These are phyloP conservation scores for Tanypteryx hageni DNA, from an alignment of 2,888 invertebrate species.

Conservation along the genomic window DNA sequence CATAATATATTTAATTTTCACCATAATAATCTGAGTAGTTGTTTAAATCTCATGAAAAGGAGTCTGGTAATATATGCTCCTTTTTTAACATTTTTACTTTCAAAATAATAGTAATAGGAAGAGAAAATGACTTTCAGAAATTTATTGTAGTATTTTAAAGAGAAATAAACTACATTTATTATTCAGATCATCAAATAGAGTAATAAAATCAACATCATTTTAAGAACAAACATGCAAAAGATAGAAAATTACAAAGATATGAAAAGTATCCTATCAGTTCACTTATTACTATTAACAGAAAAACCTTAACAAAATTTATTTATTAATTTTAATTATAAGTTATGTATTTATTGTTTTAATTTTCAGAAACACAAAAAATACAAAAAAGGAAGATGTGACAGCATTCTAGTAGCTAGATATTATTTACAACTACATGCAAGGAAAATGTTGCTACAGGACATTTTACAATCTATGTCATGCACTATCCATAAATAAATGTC, in stretches of 20 bases:
- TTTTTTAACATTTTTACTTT: neutral
- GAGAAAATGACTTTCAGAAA: neutral
- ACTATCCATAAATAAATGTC: neutral
- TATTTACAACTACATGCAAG: conserved; percentile 29
- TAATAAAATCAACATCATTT: neutral
- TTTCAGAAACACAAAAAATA: neutral
- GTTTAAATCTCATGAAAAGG: neutral
- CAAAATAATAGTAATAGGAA: neutral
- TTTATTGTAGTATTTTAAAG: neutral
- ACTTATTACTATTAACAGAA: neutral
- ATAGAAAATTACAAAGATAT: neutral
- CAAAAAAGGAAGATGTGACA: neutral
- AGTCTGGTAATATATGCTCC: neutral
- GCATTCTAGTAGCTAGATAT: neutral
- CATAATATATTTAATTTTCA: neutral
- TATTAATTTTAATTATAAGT: neutral
- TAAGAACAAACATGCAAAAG: conserved; percentile 46
- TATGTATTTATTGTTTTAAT: neutral
- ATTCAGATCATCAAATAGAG: neutral
- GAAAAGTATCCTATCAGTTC: neutral
- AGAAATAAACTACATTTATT: neutral
- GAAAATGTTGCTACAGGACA: neutral
- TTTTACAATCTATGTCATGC: conserved; percentile 26
- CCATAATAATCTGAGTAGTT: conserved; percentile 4
- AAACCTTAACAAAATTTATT: neutral